Evolutionary conservation across 2,888 invertebrate species (phyloP).

Genomic region (Campoplex nolae): DNA sequence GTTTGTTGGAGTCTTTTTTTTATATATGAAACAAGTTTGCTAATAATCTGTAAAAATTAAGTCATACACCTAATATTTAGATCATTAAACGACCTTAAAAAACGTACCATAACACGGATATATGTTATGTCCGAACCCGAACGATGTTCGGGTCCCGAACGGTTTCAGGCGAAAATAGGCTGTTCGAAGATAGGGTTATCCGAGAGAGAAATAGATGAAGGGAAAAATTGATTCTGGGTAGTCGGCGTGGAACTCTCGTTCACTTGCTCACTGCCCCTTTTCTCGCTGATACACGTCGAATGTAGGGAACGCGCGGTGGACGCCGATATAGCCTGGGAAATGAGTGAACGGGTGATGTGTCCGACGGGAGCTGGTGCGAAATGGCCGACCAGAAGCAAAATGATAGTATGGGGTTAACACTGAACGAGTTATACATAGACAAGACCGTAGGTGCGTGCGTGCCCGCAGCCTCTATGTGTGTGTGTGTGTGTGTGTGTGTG

Average conservation of each 20-base stretch:
- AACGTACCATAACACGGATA: neutral
- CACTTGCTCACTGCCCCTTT: slow-evolving; percentile 56
- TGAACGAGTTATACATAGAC: slow-evolving; percentile 44
- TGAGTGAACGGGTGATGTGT: slow-evolving; percentile 64
- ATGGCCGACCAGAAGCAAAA: slow-evolving; percentile 69
- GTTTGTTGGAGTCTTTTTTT: too few relatives aligned
- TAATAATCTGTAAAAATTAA: too few relatives aligned
- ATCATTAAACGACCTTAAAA: neutral
- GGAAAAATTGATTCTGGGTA: slow-evolving; percentile 25
- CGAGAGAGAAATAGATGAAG: neutral
- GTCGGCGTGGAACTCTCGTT: slow-evolving; percentile 63
- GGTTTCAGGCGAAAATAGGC: neutral
- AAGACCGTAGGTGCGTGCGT: neutral
- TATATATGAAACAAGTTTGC: too few relatives aligned
- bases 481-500: neutral
- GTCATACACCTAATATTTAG: neutral
- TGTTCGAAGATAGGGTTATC: neutral
- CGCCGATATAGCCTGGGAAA: slow-evolving; percentile 64
- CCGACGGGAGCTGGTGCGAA: slow-evolving; percentile 68
- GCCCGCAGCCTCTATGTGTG: neutral
- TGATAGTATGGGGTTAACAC: slow-evolving; percentile 51
- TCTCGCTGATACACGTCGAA: slow-evolving; percentile 68
- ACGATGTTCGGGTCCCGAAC: too few relatives aligned
- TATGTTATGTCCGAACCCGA: neutral
- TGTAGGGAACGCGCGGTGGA: slow-evolving; percentile 57